These are phyloP conservation scores for Sylvia atricapilla DNA, from an alignment of 2,113 vertebrate species.

Conservation along the genomic window DNA sequence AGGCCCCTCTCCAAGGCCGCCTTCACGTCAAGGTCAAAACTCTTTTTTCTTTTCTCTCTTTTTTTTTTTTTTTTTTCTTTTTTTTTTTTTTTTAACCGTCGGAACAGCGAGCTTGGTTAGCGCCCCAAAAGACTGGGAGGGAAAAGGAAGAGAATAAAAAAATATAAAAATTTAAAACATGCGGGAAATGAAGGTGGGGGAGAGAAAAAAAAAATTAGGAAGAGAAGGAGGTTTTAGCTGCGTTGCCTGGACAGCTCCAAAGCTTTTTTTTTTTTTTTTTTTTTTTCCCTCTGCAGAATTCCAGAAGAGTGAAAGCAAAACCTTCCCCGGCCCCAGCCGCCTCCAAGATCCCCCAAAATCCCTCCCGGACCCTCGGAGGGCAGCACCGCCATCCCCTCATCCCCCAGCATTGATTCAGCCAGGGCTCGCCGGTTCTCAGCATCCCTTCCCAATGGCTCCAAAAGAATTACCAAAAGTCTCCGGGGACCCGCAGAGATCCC, in stretches of 20 bases:
- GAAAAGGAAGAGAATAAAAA: fast-evolving
- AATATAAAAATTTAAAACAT: fast-evolving
- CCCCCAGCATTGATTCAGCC: background rate
- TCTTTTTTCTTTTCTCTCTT: background rate
- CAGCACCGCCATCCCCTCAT: background rate
- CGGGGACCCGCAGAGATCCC: background rate
- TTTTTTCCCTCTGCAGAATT: background rate
- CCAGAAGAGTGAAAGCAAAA: background rate
- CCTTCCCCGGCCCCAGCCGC: background rate
- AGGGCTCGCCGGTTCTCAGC: background rate
- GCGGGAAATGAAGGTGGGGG: fast-evolving
- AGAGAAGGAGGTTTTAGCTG: background rate
- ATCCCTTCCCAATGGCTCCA: background rate
- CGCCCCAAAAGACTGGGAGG: background rate
- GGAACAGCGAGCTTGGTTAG: background rate
- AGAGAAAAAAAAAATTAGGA: fast-evolving
- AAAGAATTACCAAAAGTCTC: background rate
- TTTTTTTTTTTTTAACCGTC: background rate
- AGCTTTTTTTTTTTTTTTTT: background rate
- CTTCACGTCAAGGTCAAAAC: background rate
- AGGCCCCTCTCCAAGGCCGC: background rate
- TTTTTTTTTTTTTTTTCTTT: background rate
- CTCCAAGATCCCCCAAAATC: background rate
- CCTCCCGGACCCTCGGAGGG: too few species aligned
- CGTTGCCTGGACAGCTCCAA: constrained; percentile 29